Percentiles rank a stretch among this genome's conserved stretches.
Conservation (phyloP, 2,113 vertebrate genomes). For the Scalopus aquaticus region DNA sequence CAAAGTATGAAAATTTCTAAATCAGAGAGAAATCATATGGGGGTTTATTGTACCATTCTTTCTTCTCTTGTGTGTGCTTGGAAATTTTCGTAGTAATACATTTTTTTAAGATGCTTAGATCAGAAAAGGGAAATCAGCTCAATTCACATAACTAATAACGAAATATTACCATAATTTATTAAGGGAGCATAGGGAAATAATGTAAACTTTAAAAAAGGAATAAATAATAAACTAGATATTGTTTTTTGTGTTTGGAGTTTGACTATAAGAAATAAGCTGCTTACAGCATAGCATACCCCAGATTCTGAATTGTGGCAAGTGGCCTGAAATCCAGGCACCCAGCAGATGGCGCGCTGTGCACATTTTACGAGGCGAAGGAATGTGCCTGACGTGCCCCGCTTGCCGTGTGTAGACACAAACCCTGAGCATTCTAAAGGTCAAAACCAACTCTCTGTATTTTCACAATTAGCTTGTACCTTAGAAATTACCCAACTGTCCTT, state of each 20-base stretch:
- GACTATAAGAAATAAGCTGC: background rate
- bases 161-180: background rate
- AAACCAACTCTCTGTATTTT: background rate
- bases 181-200: background rate
- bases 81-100: background rate
- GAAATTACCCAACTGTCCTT: background rate
- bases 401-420: too few species aligned
- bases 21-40: background rate
- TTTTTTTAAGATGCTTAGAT: background rate
- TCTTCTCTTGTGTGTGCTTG: background rate
- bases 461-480: background rate
- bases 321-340: background rate
- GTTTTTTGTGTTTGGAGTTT: background rate
- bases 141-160: background rate
- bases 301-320: background rate
- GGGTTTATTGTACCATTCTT: background rate
- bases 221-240: background rate
- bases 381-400: fast-evolving
- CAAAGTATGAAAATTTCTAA: conserved; percentile 13
- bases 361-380: fast-evolving
- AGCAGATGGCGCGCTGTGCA: conserved; percentile 80
- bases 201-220: background rate
- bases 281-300: background rate
- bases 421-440: background rate
- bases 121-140: background rate